These are phyloP conservation scores for Autographa pulchrina DNA, from an alignment of 2,888 invertebrate genomes.

Conservation along the genomic window DNA sequence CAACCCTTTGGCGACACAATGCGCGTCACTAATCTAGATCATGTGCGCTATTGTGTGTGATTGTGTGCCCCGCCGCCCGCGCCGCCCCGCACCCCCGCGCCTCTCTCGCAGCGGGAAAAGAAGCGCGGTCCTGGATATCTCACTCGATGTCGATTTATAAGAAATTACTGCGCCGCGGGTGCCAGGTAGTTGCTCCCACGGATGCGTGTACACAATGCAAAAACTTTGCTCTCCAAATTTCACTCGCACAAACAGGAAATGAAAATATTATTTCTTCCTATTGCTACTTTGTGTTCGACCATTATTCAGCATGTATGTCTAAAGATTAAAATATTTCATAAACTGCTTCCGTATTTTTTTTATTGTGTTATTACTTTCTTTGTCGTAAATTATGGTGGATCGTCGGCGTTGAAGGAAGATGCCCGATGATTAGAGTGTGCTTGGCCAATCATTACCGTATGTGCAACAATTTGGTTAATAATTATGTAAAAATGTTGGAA, in stretches of 20 bases:
- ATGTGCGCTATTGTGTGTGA: slow-evolving; percentile 84
- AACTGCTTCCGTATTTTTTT: slow-evolving; percentile 67
- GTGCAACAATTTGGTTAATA: slow-evolving; percentile 78
- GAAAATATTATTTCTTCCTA: slow-evolving; percentile 85
- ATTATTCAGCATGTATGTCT: slow-evolving; percentile 50
- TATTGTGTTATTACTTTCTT: slow-evolving; percentile 68
- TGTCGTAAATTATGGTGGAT: slow-evolving; percentile 68
- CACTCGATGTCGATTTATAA: slow-evolving; percentile 89
- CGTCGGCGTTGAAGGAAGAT: slow-evolving; percentile 68
- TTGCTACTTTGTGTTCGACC: slow-evolving; percentile 66
- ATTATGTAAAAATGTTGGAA: slow-evolving; percentile 82
- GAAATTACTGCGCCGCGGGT: slow-evolving; percentile 84
- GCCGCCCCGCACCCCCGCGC: slow-evolving; percentile 45
- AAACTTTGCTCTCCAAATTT: slow-evolving; percentile 78
- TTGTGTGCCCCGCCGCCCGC: slow-evolving; percentile 69
- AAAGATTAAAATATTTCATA: slow-evolving; percentile 64
- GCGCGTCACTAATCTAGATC: slow-evolving; percentile 89
- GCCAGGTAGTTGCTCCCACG: slow-evolving; percentile 88
- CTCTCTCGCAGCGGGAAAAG: slow-evolving; percentile 71
- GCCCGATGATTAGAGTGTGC: slow-evolving; percentile 70
- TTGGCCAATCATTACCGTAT: slow-evolving; percentile 75
- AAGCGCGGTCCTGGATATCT: slow-evolving; percentile 81
- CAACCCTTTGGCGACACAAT: slow-evolving; percentile 89
- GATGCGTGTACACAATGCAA: slow-evolving; percentile 77
- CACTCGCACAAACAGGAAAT: slow-evolving; percentile 84